A percentile compares a stretch with the other conserved stretches of the same genome.
phyloP scores from a whole-genome alignment of 2,888 invertebrate species.

The Herminia tarsipennalis region DNA sequence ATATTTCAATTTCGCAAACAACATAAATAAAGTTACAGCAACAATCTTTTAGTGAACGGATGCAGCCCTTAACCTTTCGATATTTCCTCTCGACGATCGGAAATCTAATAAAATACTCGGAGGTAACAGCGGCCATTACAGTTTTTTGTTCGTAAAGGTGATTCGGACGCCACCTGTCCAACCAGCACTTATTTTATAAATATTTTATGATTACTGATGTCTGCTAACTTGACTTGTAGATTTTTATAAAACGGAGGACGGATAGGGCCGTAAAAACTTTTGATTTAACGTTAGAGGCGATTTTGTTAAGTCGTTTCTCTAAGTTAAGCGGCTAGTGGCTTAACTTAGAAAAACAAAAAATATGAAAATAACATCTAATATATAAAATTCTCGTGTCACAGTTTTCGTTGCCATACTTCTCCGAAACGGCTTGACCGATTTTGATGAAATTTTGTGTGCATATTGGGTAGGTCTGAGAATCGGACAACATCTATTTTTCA shows the following conservation, averaged over 20 bases:
- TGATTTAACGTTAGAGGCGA: neutral
- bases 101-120: slow-evolving; percentile 45
- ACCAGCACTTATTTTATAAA: slow-evolving; percentile 36
- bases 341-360: too few species aligned
- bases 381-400: too few species aligned
- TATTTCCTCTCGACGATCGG: slow-evolving; percentile 32
- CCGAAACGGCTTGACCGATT: too few species aligned
- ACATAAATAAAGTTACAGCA: slow-evolving; percentile 37
- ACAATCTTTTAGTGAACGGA: slow-evolving; percentile 33
- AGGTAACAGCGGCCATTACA: slow-evolving; percentile 44
- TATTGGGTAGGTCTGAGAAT: too few species aligned
- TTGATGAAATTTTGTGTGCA: too few species aligned
- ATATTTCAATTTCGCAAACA: slow-evolving; percentile 40
- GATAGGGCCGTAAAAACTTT: too few species aligned
- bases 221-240: neutral
- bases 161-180: slow-evolving; percentile 41
- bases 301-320: too few species aligned
- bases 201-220: slow-evolving; percentile 19
- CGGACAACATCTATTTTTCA: too few species aligned
- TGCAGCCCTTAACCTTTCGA: slow-evolving; percentile 34
- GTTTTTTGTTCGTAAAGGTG: slow-evolving; percentile 38
- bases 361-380: too few species aligned
- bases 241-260: neutral
- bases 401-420: too few species aligned
- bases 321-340: too few species aligned